Base-by-base conservation (phyloP, 2,797 vertebrate species). In the Myotis planiceps region DNA sequence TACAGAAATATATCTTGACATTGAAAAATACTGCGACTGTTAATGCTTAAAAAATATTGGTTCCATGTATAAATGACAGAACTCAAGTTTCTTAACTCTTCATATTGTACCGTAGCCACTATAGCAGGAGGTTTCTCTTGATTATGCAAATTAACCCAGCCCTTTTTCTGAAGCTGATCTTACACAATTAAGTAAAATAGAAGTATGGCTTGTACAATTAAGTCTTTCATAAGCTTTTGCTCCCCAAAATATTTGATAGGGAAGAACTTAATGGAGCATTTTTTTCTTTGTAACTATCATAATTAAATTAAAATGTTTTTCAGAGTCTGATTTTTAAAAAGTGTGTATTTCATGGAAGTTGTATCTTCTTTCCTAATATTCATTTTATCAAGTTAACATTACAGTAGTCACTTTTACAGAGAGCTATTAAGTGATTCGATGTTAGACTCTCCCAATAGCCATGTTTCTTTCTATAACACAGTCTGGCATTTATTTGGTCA, bases 391-490 rank as follows among this genome's bases (percentile, higher is more conserved):
- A 60, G 51, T 82, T 89, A 76, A 60, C 16, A 42, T 76, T 71
- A 51, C 19, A 78, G 13, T n/a, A 58, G 18, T 83, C n/a, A 82
- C 12, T 51, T 49, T 39, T 27, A 58, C 45, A 58, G 34, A 85
- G 39, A 88, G 5, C 74, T 95, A 39, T 55, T 88, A 66, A 58
- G 55, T 39, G 32, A 10, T 71, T 93, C 4, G 7, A 29, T 86
- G 63, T 88, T 95, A 92, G n/a, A 92, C 86, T 42, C 37, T 65
- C 9, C 88, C 87, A 65, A 63, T 68, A 92, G 23, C 6, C 25
- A 1, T 58, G 25, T 27, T 72, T 42, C 75, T 90, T 37, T 14
- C 27, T 32, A 29, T 16, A 87, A 84, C 19, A 79, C 8, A 72
- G 25, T 21, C 12, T 75, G 74, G 60, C 9, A 23, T 84, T 88